phyloP scores from a whole-genome alignment of 2,113 vertebrate species.

The Eurystomus gularis region DNA sequence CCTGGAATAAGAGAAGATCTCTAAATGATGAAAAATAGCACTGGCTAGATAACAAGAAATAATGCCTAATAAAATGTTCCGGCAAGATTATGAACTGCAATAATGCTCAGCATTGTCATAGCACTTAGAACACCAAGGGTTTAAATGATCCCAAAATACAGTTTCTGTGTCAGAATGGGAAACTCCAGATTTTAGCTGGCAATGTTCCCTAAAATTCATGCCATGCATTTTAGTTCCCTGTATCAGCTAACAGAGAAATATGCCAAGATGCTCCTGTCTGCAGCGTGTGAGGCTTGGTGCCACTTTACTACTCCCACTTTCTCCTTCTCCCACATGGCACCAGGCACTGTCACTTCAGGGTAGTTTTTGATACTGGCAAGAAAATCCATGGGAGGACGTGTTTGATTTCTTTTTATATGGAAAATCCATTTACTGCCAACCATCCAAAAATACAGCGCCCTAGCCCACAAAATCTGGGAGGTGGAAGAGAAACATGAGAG shows the following conservation, averaged over 20 bases:
- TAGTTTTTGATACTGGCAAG: not conserved
- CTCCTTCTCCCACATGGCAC: not conserved
- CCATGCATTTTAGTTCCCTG: not conserved
- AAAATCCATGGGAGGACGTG: not conserved
- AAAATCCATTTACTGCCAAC: not conserved
- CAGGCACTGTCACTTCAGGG: not conserved
- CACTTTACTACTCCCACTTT: not conserved
- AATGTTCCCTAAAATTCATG: not conserved
- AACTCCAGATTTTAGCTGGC: slow-evolving; percentile 32
- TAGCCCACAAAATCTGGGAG: not conserved
- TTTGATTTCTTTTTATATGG: not conserved
- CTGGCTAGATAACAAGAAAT: not conserved
- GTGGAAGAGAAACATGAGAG: not conserved
- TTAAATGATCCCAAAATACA: not conserved
- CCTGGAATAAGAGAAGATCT: not conserved
- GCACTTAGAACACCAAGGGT: not conserved
- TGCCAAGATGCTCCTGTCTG: slow-evolving; percentile 4
- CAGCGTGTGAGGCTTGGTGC: not conserved
- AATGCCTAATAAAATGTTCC: not conserved
- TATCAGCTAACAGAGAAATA: not conserved
- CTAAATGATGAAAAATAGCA: not conserved
- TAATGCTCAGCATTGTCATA: not conserved
- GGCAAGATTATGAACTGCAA: not conserved
- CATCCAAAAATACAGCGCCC: not conserved
- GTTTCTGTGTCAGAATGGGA: not conserved